Evolutionary conservation across 2,888 invertebrate genomes (phyloP).

Genomic region (Lasioglossum vierecki): DNA sequence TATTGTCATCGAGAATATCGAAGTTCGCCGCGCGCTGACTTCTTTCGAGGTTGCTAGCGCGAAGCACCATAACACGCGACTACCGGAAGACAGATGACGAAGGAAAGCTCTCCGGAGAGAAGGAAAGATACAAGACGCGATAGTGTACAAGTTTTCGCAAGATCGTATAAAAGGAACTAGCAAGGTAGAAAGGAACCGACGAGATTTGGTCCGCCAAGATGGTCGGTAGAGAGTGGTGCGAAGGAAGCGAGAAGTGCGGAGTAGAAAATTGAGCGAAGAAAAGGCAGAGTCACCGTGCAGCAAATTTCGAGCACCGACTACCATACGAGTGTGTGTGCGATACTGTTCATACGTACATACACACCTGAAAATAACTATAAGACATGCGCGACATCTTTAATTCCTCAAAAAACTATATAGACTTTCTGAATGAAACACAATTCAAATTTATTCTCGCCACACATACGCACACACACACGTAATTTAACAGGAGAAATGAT

Average conservation of each 20-base stretch:
- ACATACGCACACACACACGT: too few species aligned
- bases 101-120: constrained; percentile 62
- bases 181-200: constrained; percentile 33
- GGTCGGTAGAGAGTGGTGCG: too few species aligned
- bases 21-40: constrained; percentile 46
- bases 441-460: neutral
- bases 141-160: constrained; percentile 64
- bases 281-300: constrained; percentile 40
- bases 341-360: neutral
- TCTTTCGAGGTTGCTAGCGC: constrained; percentile 25
- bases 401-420: neutral
- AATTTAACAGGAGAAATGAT: neutral
- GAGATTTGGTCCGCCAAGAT: constrained; percentile 18
- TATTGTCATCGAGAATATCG: constrained; percentile 40
- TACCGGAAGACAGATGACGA: constrained; percentile 53
- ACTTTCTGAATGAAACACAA: neutral
- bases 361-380: neutral
- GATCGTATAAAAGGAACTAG: constrained; percentile 65
- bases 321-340: constrained; percentile 42
- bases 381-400: neutral
- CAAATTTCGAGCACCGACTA: constrained; percentile 46
- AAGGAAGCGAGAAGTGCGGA: neutral
- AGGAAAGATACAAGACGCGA: constrained; percentile 50
- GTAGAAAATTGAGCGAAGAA: neutral
- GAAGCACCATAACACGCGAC: constrained; percentile 48